phyloP scores from a whole-genome alignment of 2,113 vertebrate species.

The Panthera leo region DNA sequence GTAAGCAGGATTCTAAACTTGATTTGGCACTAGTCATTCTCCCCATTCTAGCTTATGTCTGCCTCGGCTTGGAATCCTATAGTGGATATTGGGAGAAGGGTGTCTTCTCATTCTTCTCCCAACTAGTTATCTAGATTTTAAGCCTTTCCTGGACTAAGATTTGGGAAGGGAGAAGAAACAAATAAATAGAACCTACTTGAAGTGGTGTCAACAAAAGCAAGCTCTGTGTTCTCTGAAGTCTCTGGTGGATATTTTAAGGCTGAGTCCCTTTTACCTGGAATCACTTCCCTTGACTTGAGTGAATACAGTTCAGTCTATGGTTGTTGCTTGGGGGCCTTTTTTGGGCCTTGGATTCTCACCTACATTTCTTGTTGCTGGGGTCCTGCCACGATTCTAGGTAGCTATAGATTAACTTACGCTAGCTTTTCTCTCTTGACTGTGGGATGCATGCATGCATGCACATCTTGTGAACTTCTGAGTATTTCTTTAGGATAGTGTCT shows the following conservation, averaged over 20 bases:
- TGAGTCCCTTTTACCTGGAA: background rate
- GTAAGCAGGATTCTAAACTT: background rate
- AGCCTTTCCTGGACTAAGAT: background rate
- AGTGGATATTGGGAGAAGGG: background rate
- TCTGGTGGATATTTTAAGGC: too few species aligned
- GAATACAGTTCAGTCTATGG: background rate
- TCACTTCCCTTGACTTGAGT: background rate
- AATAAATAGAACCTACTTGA: background rate
- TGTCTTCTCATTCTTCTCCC: background rate
- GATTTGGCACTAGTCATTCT: background rate
- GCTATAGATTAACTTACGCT: background rate
- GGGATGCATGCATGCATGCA: background rate
- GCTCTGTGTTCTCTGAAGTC: background rate
- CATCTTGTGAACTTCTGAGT: background rate
- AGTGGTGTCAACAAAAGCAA: background rate
- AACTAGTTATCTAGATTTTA: background rate
- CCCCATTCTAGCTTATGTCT: background rate
- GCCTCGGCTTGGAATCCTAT: background rate
- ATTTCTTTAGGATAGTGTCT: background rate
- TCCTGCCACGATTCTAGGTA: background rate
- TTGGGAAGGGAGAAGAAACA: background rate
- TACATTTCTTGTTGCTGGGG: background rate
- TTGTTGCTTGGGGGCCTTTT: background rate
- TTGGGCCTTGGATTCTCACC: background rate
- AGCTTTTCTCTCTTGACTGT: background rate